Percentiles rank a stretch among this genome's conserved stretches.
These are phyloP conservation scores for Octopus sinensis DNA, from an alignment of 1,140 invertebrate genomes.

Conservation along the genomic window DNA sequence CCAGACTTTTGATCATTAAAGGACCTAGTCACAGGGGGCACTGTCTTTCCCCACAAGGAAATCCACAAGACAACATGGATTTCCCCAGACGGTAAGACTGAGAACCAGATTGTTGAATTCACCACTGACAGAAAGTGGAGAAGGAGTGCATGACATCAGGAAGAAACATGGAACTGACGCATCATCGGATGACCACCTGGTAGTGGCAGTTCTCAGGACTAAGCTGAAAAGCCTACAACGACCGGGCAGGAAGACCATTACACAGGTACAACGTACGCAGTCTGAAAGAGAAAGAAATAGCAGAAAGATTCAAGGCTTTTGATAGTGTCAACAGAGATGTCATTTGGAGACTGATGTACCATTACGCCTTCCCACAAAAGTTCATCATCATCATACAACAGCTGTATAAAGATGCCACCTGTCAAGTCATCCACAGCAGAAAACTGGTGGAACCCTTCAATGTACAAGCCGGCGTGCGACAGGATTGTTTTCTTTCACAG, in stretches of 20 bases:
- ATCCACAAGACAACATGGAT: conserved; percentile 33
- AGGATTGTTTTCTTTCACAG: not conserved
- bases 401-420: too few relatives aligned
- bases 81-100: conserved; percentile 25
- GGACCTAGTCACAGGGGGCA: not conserved
- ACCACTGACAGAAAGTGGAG: conserved; percentile 20
- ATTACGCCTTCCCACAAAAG: too few relatives aligned
- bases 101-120: conserved; percentile 26
- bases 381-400: too few relatives aligned
- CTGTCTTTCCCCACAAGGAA: conserved; percentile 27
- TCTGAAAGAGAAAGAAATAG: too few relatives aligned
- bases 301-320: too few relatives aligned
- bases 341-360: too few relatives aligned
- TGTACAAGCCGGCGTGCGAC: not conserved
- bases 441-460: too few relatives aligned
- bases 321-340: too few relatives aligned
- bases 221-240: not conserved
- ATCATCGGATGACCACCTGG: not conserved
- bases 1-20: too few relatives aligned
- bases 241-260: not conserved
- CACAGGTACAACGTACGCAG: too few relatives aligned
- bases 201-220: not conserved
- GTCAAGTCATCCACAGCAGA: too few relatives aligned
- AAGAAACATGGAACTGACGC: not conserved
- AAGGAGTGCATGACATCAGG: not conserved